These are phyloP conservation scores for Plectropomus leopardus DNA, from an alignment of 2,113 vertebrate genomes.

Conservation along the genomic window DNA sequence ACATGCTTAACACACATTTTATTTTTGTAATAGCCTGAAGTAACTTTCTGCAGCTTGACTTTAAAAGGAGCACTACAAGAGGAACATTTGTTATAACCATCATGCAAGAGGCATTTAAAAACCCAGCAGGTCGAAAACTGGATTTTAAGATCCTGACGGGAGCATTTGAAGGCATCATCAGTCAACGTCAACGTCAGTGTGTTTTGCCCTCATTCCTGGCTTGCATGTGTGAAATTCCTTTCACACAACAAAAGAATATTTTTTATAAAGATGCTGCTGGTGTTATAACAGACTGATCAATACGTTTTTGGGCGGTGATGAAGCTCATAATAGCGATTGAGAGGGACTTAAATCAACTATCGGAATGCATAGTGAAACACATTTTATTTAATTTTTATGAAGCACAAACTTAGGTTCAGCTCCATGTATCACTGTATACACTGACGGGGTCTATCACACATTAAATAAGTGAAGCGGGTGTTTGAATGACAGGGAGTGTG, in stretches of 20 bases:
- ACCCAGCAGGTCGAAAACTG: neutral
- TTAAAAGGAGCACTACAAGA: neutral
- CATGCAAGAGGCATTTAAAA: neutral
- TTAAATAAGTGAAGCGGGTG: neutral
- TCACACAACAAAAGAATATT: constrained; percentile 62
- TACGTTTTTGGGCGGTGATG: neutral
- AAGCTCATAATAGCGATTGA: neutral
- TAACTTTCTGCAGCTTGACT: neutral
- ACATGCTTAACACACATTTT: neutral
- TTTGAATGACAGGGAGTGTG: constrained; percentile 28
- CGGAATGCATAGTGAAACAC: neutral
- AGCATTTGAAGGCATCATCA: constrained; percentile 53
- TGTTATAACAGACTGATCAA: neutral
- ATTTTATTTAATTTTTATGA: neutral
- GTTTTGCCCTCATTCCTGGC: constrained; percentile 62
- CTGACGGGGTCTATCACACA: neutral
- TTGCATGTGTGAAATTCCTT: constrained; percentile 74
- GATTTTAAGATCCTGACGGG: constrained; percentile 8
- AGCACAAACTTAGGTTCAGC: neutral
- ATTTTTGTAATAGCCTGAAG: neutral
- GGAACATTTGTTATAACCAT: neutral
- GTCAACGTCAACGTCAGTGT: constrained; percentile 40
- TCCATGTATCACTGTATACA: neutral
- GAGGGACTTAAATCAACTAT: neutral
- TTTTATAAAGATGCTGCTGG: constrained; percentile 22